A percentile compares a stretch with the other conserved stretches of the same genome.
Evolutionary conservation across 2,113 vertebrate genomes (phyloP).

Genomic region (Anoura caudifer): DNA sequence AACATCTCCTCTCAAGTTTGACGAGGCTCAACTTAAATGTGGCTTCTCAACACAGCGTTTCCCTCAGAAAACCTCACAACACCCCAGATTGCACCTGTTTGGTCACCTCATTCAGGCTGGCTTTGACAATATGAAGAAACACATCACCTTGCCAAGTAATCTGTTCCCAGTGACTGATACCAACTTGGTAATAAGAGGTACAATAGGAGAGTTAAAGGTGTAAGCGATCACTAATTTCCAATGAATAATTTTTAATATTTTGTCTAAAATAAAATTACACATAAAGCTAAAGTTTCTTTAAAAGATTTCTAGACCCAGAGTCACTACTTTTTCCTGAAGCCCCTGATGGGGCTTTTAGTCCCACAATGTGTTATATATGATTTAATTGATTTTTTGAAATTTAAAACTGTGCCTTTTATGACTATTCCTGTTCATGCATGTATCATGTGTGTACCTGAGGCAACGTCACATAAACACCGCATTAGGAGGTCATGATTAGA

Average conservation of each 20-base stretch:
- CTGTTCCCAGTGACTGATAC: background rate
- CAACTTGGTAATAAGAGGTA: background rate
- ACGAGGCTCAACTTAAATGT: background rate
- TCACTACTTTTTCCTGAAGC: background rate
- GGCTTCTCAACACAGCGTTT: background rate
- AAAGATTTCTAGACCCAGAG: background rate
- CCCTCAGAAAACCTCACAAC: background rate
- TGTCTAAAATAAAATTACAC: background rate
- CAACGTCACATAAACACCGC: background rate
- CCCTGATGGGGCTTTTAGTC: background rate
- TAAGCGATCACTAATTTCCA: background rate
- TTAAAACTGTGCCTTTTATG: background rate
- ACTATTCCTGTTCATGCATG: background rate
- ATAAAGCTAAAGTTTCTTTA: background rate
- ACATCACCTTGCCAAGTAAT: background rate
- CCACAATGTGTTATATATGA: background rate
- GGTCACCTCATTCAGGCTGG: background rate
- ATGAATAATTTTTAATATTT: background rate
- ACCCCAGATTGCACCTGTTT: rapidly evolving
- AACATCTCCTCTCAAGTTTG: background rate
- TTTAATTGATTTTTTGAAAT: background rate
- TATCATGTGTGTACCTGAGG: background rate
- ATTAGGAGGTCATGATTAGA: background rate
- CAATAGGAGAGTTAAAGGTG: background rate
- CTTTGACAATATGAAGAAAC: background rate